Base-by-base conservation (phyloP, 2,113 vertebrate species). In the Tichodroma muraria region DNA sequence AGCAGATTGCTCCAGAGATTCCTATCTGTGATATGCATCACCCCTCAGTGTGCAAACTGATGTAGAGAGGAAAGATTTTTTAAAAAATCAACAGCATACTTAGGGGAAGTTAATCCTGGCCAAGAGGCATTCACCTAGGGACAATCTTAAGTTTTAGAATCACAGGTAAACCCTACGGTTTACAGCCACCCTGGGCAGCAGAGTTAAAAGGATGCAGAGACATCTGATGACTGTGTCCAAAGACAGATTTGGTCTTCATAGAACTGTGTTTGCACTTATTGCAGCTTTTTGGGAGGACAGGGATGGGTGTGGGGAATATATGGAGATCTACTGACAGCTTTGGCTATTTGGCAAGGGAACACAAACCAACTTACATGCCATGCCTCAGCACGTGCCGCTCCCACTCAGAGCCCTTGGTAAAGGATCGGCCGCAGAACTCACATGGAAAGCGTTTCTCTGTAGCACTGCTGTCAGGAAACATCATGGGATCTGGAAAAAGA, bases 371-470 rank as follows among this genome's bases (percentile, higher is more conserved):
- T 99, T 96, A 99, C 99, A 99, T 99, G 98, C 99, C 99, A 5
- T 99, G 99, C 83, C 99, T 98, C 90, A 99, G 98, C 84, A 99
- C 99, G 1, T 99, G 99, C 17, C 99, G 97, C 75, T 99, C 99
- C 99, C 99, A 99, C 93, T 99, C 99, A 3, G 98, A 97, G 95
- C 98, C 98, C 96, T 98, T 98, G n/a, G 98, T 98, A 96, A 99
- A 99, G 5, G 98, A 98, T 80, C 99, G 98, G 57, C 99, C 99
- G 19, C 99, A 99, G 97, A 99, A 99, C 97, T 99, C 99, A 11
- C 99, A 99, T 0, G 99, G 98, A 93, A 99, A 98, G 49, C 99
- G 98, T 76, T 99, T 99, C 93, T 98, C 99, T 10, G 97, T 96
- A 93, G 95, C 88, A 31, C 97, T 97, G 4, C 71, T 95, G 84